Evolutionary conservation across 2,888 invertebrate genomes (phyloP).

Genomic region (Clitarchus hookeri): DNA sequence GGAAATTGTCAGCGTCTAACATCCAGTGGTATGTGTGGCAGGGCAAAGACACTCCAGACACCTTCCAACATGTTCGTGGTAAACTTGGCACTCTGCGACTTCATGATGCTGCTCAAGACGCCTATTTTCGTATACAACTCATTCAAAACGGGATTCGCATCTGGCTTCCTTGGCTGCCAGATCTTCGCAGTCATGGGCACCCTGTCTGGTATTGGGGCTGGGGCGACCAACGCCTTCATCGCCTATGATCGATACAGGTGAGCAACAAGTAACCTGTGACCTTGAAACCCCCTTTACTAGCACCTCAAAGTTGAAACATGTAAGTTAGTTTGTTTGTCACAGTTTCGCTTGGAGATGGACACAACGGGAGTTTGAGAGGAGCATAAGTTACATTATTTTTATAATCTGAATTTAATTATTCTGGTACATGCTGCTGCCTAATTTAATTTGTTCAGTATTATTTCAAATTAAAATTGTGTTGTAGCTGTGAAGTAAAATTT

Average conservation of each 20-base stretch:
- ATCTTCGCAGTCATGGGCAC: conserved; percentile 77
- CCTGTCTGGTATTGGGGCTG: conserved; percentile 78
- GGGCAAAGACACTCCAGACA: conserved; percentile 72
- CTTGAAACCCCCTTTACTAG: too few relatives aligned
- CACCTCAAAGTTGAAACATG: too few relatives aligned
- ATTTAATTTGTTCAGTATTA: too few relatives aligned
- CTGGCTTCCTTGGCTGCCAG: conserved; percentile 75
- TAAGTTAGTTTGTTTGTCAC: too few relatives aligned
- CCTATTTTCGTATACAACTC: conserved; percentile 87
- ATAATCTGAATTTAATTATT: too few relatives aligned
- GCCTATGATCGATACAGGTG: conserved; percentile 78
- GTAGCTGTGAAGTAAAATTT: too few relatives aligned
- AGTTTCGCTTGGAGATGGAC: too few relatives aligned
- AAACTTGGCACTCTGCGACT: conserved; percentile 81
- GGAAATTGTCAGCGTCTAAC: not conserved
- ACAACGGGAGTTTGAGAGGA: too few relatives aligned
- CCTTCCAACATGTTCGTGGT: conserved; percentile 85
- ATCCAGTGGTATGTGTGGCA: conserved; percentile 49
- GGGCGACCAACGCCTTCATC: conserved; percentile 81
- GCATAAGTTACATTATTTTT: too few relatives aligned
- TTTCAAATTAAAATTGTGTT: too few relatives aligned
- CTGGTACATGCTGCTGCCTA: too few relatives aligned
- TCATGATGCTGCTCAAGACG: conserved; percentile 85
- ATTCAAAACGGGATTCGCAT: conserved; percentile 74
- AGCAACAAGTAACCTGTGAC: conserved; percentile 16